These are phyloP conservation scores for Tretioscincus oriximinensis DNA, from an alignment of 2,113 vertebrate genomes.

Conservation along the genomic window DNA sequence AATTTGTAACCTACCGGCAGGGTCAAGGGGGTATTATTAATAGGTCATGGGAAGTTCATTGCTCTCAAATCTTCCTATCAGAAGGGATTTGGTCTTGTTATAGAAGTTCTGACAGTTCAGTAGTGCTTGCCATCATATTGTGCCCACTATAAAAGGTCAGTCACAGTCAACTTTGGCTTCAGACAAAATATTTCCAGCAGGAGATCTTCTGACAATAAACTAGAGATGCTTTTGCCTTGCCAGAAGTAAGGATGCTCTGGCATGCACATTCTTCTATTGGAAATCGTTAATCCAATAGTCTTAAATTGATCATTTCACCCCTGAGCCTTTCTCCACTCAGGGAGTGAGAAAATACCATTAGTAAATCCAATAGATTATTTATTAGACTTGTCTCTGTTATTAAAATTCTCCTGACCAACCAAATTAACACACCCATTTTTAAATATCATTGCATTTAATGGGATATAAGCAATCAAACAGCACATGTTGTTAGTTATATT, in stretches of 20 bases:
- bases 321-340: neutral
- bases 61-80: constrained; percentile 52
- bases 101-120: constrained; percentile 47
- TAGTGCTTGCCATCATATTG: constrained; percentile 20
- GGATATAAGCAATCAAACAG: neutral
- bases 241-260: constrained; percentile 41
- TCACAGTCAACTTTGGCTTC: constrained; percentile 13
- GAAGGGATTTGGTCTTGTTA: constrained; percentile 61
- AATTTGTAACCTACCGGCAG: constrained; percentile 38
- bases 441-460: neutral
- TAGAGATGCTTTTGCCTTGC: constrained; percentile 43
- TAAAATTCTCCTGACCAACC: neutral
- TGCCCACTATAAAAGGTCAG: constrained; percentile 58
- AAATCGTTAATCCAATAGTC: constrained; percentile 34
- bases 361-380: neutral
- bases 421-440: neutral
- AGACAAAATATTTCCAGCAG: constrained; percentile 41
- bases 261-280: constrained; percentile 38
- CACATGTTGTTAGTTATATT: neutral
- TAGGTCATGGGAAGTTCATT: constrained; percentile 32
- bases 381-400: neutral
- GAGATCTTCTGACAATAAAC: constrained; percentile 48
- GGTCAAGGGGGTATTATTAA: constrained; percentile 26
- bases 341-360: constrained; percentile 4
- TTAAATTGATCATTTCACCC: neutral